Evolutionary conservation across 2,888 invertebrate species (phyloP).

Genomic region (Eilema sororculum): DNA sequence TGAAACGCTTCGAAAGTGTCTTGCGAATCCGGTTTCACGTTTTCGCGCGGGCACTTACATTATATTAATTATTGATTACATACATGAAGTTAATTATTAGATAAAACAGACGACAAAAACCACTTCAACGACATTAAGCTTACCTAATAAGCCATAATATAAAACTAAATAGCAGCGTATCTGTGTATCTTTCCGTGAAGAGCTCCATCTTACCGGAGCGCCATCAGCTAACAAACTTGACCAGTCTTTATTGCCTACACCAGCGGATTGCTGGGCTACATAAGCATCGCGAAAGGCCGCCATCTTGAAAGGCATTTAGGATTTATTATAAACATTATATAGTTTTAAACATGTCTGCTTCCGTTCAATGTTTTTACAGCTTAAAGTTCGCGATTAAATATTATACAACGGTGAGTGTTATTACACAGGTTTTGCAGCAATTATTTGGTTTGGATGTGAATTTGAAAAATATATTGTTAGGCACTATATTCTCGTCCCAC

Average conservation of each 20-base stretch:
- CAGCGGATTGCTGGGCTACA: not conserved
- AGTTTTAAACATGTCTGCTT: conserved; percentile 12
- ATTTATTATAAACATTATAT: conserved; percentile 13
- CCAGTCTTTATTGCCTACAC: not conserved
- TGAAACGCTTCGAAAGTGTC: too few relatives aligned
- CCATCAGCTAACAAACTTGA: not conserved
- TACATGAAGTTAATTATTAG: too few relatives aligned
- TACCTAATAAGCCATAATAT: too few relatives aligned
- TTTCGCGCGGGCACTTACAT: too few relatives aligned
- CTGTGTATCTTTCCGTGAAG: not conserved
- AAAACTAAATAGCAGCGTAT: not conserved
- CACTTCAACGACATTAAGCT: too few relatives aligned
- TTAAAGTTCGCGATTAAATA: conserved; percentile 14
- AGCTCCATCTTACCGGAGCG: not conserved
- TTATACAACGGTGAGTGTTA: conserved; percentile 13
- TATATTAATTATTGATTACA: too few relatives aligned
- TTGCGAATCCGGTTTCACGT: too few relatives aligned
- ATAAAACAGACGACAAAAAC: too few relatives aligned
- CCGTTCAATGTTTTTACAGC: conserved; percentile 9
- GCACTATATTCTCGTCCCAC: not conserved
- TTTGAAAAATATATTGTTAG: conserved; percentile 6
- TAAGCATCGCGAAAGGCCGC: conserved; percentile 1
- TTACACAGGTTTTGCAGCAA: not conserved
- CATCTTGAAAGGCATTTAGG: conserved; percentile 13
- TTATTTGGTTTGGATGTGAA: conserved; percentile 5